Conservation (phyloP, 2,888 invertebrate genomes). For the Epinotia bilunana region DNA sequence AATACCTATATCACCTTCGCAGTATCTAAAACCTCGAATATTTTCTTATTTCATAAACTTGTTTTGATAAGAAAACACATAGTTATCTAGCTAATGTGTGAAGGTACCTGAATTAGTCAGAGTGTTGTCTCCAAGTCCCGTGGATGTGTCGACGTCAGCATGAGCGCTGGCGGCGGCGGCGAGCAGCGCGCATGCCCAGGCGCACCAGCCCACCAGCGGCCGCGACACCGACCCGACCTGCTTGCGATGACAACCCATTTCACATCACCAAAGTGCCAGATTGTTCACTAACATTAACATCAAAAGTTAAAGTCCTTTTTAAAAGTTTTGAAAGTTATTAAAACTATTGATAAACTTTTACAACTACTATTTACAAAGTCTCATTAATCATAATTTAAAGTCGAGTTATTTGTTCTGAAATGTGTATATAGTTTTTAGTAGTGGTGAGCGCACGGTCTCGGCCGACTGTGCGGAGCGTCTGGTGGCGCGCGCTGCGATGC, state of each 20-base stretch:
- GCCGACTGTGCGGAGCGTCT: conserved; percentile 46
- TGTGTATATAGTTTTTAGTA: conserved; percentile 29
- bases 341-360: conserved; percentile 19
- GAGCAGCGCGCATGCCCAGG: conserved; percentile 77
- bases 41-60: neutral
- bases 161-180: conserved; percentile 63
- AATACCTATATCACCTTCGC: neutral
- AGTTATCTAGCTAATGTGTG: conserved; percentile 15
- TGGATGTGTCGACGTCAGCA: conserved; percentile 79
- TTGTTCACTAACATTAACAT: conserved; percentile 36
- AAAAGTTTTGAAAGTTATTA: conserved; percentile 42
- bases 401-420: conserved; percentile 32
- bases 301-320: conserved; percentile 9
- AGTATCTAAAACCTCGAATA: neutral
- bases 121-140: conserved; percentile 79
- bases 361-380: conserved; percentile 30
- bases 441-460: conserved; percentile 51
- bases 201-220: conserved; percentile 66
- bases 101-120: conserved; percentile 77
- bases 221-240: conserved; percentile 54
- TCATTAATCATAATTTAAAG: conserved; percentile 45
- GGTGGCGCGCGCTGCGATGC: conserved; percentile 58
- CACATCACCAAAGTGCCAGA: conserved; percentile 72
- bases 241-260: conserved; percentile 70
- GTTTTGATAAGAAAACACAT: neutral